Conservation (phyloP, 2,888 invertebrate genomes). For the Cylloceria caligata region DNA sequence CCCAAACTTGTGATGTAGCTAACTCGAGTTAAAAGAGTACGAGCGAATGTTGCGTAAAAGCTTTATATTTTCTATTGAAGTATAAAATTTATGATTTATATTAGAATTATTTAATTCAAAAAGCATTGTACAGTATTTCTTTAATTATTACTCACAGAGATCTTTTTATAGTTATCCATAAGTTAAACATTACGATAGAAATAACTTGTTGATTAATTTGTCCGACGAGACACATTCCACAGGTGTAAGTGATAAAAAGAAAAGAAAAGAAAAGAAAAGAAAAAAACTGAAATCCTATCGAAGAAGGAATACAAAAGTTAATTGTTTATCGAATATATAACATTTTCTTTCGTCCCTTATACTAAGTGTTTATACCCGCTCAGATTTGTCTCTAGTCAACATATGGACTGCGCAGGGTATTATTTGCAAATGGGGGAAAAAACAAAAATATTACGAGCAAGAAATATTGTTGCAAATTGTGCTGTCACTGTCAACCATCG, state of each 20-base stretch:
- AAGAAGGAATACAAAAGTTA: constrained; percentile 13
- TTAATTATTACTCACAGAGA: constrained; percentile 39
- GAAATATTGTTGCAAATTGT: constrained; percentile 76
- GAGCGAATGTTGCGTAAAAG: constrained; percentile 36
- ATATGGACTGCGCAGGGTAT: constrained; percentile 74
- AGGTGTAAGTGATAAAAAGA: constrained; percentile 19
- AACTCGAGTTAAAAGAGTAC: constrained; percentile 13
- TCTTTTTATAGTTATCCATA: constrained; percentile 61
- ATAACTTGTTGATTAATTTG: constrained; percentile 68
- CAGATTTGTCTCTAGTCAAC: constrained; percentile 75
- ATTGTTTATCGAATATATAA: constrained; percentile 14
- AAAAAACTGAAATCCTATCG: constrained; percentile 26
- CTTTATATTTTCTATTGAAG: constrained; percentile 54
- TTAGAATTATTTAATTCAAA: constrained; percentile 70
- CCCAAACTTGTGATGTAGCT: constrained; percentile 48
- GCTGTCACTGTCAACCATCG: constrained; percentile 73
- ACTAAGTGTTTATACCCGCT: constrained; percentile 66
- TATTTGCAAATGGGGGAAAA: constrained; percentile 68
- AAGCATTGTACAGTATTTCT: constrained; percentile 59
- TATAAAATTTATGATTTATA: constrained; percentile 25
- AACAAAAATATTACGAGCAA: constrained; percentile 45
- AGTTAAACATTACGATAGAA: constrained; percentile 55
- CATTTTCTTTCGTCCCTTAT: constrained; percentile 32
- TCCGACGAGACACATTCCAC: constrained; percentile 67
- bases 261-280: constrained; percentile 21